Percentiles rank a stretch among this genome's conserved stretches.
These are phyloP conservation scores for Ageneiosus marmoratus DNA, from an alignment of 2,113 vertebrate genomes.

Conservation along the genomic window DNA sequence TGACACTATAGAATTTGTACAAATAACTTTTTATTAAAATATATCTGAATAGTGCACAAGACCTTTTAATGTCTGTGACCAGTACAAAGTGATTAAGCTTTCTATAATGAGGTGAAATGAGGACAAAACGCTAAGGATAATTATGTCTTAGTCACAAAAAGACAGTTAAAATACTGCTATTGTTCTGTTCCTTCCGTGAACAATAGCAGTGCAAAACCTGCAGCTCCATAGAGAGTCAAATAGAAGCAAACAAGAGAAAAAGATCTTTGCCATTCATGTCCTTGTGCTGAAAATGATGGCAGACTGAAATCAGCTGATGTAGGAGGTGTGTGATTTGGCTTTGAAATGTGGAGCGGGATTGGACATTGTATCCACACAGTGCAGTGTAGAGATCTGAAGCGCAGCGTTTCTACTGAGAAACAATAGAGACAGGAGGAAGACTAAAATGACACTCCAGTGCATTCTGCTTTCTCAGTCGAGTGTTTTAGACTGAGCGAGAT, in stretches of 20 bases:
- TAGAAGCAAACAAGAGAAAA: slow-evolving; percentile 16
- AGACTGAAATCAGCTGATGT: slow-evolving; percentile 43
- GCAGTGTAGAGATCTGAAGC: slow-evolving; percentile 43
- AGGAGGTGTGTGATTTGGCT: slow-evolving; percentile 40
- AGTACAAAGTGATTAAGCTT: background rate
- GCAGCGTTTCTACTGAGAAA: slow-evolving; percentile 44
- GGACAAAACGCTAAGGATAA: background rate
- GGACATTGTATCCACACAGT: slow-evolving; percentile 29
- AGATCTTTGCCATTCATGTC: slow-evolving; percentile 21
- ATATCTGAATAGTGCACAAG: background rate
- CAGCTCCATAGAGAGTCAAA: slow-evolving; percentile 17
- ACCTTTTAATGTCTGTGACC: background rate
- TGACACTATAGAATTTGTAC: background rate
- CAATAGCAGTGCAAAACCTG: background rate
- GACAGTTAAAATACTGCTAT: background rate
- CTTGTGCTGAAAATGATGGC: slow-evolving; percentile 25
- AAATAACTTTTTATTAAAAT: background rate
- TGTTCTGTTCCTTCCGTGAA: background rate
- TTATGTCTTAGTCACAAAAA: slow-evolving; percentile 11
- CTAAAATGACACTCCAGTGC: slow-evolving; percentile 44
- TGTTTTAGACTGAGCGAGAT: slow-evolving; percentile 48
- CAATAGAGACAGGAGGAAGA: slow-evolving; percentile 45
- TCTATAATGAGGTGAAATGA: background rate
- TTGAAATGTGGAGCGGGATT: slow-evolving; percentile 40
- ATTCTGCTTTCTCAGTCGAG: slow-evolving; percentile 43